phyloP scores from a whole-genome alignment of 2,888 invertebrate species.

The Uloborus plumipes region DNA sequence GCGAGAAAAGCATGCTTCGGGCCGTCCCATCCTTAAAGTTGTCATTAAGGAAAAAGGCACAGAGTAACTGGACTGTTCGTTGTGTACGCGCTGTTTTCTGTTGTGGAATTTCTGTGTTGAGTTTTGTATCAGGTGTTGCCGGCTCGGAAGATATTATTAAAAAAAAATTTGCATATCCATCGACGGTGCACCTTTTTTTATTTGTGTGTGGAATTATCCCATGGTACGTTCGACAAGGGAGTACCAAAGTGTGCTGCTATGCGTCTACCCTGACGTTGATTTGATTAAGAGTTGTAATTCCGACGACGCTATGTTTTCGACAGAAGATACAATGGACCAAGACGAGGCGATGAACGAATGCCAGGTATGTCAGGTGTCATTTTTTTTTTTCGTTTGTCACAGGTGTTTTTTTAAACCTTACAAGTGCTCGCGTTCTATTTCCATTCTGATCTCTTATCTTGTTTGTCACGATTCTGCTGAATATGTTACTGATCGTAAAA shows the following conservation, averaged over 20 bases:
- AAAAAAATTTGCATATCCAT: not conserved
- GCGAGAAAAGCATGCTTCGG: conserved; percentile 17
- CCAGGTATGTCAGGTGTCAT: conserved; percentile 35
- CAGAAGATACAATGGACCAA: conserved; percentile 46
- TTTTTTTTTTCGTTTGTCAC: conserved; percentile 9
- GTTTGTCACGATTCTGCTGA: no score
- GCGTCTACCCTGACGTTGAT: conserved; percentile 46
- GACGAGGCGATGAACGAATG: conserved; percentile 46
- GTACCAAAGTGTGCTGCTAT: conserved; percentile 35
- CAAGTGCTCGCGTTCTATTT: not conserved
- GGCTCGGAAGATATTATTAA: conserved; percentile 22
- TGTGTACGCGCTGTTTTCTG: no score
- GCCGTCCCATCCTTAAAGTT: conserved; percentile 21
- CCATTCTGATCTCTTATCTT: no score
- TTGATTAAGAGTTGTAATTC: conserved; percentile 37
- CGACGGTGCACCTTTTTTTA: no score
- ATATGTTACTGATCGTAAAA: no score
- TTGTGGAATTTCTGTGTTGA: no score
- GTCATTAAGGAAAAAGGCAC: conserved; percentile 15
- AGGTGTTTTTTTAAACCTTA: not conserved
- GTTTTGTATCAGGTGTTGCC: conserved; percentile 26
- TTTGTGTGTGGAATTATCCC: no score
- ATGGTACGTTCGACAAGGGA: conserved; percentile 30
- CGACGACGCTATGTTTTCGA: conserved; percentile 42
- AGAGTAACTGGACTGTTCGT: no score